These are phyloP conservation scores for Phrynocephalus vlangalii DNA, from an alignment of 2,797 vertebrate species.

Conservation along the genomic window DNA sequence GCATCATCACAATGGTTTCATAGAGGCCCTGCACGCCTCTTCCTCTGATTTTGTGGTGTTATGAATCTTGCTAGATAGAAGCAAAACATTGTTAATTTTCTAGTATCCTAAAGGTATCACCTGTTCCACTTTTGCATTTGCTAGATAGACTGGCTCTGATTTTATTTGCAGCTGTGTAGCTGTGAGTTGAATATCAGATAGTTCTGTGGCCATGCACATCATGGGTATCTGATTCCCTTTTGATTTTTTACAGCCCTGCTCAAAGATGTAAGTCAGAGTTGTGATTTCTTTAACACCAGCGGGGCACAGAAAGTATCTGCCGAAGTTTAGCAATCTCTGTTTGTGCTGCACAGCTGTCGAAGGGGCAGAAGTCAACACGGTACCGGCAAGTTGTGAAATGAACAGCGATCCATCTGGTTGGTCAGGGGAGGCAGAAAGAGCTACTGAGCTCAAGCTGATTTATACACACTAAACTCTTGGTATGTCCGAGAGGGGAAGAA, in stretches of 20 bases:
- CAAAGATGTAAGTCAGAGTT: background rate
- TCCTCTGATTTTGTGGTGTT: no score
- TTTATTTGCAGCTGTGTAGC: no score
- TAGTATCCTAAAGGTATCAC: no score
- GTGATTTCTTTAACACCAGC: background rate
- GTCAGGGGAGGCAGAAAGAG: slow-evolving; percentile 15
- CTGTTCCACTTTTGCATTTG: background rate
- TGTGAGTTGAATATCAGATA: no score
- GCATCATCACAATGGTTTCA: background rate
- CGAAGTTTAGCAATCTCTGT: background rate
- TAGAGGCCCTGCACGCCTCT: background rate
- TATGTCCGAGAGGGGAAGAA: background rate
- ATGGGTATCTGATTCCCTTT: background rate
- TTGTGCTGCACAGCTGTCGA: slow-evolving; percentile 16
- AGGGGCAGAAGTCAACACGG: background rate
- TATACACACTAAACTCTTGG: slow-evolving; percentile 1
- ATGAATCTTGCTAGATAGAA: background rate
- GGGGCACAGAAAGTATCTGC: background rate
- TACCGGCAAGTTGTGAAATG: slow-evolving; percentile 33
- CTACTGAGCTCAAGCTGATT: slow-evolving; percentile 36
- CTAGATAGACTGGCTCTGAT: background rate
- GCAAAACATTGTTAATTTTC: no score
- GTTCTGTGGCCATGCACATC: no score
- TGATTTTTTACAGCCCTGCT: background rate
- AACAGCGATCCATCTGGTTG: slow-evolving; percentile 15